phyloP scores from a whole-genome alignment of 2,113 vertebrate genomes.

The Phaetusa simplex region DNA sequence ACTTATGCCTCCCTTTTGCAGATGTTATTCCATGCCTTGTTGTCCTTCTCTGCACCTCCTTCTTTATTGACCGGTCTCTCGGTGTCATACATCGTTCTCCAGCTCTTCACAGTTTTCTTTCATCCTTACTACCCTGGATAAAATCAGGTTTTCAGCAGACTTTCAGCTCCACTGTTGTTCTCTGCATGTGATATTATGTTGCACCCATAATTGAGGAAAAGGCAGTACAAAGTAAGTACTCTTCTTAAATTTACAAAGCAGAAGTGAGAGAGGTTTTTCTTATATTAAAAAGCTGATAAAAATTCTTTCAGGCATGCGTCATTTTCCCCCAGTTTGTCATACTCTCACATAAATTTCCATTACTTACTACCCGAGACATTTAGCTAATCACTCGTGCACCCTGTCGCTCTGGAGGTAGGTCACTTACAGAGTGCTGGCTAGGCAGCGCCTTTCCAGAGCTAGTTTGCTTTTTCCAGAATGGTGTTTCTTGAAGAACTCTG shows the following conservation, averaged over 20 bases:
- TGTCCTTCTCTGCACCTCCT: background rate
- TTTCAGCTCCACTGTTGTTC: background rate
- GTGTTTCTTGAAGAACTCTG: background rate
- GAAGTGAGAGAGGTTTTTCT: background rate
- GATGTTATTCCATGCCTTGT: background rate
- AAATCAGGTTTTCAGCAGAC: background rate
- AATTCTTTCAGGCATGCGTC: background rate
- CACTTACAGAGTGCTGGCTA: background rate
- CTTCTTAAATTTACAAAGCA: background rate
- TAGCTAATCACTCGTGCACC: background rate
- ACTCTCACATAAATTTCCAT: background rate
- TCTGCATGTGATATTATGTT: background rate
- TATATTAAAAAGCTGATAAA: background rate
- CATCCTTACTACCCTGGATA: background rate
- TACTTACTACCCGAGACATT: background rate
- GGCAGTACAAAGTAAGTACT: background rate
- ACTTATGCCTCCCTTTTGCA: background rate
- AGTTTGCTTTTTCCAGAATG: background rate
- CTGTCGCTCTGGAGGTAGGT: background rate
- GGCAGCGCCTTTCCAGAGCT: background rate
- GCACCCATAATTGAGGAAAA: background rate
- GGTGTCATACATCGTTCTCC: background rate
- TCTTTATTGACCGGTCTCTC: background rate
- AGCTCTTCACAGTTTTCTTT: background rate
- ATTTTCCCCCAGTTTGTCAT: background rate